Evolutionary conservation across 2,888 invertebrate species (phyloP).

Genomic region (Euplagia quadripunctaria): DNA sequence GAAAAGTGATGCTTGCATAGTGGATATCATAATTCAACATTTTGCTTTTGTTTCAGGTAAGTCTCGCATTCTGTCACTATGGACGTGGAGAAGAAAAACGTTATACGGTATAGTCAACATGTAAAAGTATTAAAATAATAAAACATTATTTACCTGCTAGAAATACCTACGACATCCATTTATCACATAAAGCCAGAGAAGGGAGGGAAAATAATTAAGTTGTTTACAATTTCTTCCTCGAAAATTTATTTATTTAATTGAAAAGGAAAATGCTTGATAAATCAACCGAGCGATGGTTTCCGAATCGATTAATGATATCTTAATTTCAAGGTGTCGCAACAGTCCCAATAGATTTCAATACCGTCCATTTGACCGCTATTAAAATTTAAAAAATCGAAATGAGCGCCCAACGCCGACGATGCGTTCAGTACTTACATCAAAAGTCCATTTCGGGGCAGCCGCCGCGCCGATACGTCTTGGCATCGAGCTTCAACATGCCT

Average conservation of each 20-base stretch:
- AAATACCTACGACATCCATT: not conserved
- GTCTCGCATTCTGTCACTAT: not conserved
- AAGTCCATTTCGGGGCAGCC: constrained; percentile 75
- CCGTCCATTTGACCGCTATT: not conserved
- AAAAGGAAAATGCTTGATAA: not conserved
- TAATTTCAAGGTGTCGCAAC: too few relatives aligned
- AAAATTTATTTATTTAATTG: not conserved
- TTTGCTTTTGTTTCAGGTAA: constrained; percentile 27
- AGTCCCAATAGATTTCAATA: constrained; percentile 5
- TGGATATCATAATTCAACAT: constrained; percentile 1
- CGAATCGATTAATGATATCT: too few relatives aligned
- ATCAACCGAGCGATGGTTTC: not conserved
- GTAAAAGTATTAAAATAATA: too few relatives aligned
- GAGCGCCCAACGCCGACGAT: constrained; percentile 31
- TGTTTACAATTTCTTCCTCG: not conserved
- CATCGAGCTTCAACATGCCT: constrained; percentile 49
- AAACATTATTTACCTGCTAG: too few relatives aligned
- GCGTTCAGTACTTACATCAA: constrained; percentile 77
- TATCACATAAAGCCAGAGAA: not conserved
- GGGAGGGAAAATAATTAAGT: not conserved
- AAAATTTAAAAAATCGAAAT: constrained; percentile 41
- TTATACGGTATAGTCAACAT: not conserved
- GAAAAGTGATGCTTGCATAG: constrained; percentile 42
- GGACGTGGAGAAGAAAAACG: not conserved
- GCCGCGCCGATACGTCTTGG: constrained; percentile 75